Base-by-base conservation (phyloP, 35 echinoderm and acorn worm genomes). In the Nesometra sesokonis region DNA sequence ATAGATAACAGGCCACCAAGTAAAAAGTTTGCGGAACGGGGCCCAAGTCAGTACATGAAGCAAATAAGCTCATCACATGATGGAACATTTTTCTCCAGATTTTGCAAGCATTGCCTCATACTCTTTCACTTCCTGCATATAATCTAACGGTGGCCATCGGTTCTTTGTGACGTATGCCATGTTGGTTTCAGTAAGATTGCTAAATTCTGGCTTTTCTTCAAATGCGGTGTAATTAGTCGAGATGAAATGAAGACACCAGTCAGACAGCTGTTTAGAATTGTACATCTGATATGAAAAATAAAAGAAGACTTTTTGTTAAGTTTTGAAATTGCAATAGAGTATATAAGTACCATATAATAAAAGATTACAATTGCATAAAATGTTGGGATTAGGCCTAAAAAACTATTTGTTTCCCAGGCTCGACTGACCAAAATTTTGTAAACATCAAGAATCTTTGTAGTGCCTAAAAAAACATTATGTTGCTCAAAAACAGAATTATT, bases 191-290 rank as follows among this genome's bases (percentile, higher is more conserved):
- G 88, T 83, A 0, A 94, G 89, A 52, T 88, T 57, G 11, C 29
- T 77, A 37, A 94, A 94, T 35, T 94, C 93, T 32, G 81, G 7
- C 82, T 77, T 86, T 30, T 86, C 29, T 67, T 87, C 76, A 80
- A 91, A 90, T 0, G 89, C 93, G 13, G 88, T 76, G 82, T 91
- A 94, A 79, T 94, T 94, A 37, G 81, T 87, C 0, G 93, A 90
- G 57, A 94, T 91, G 82, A 94, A 94, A 77, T 91, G 88, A 19
- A 94, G 92, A 88, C 93, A 94, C 92, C 93, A 94, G 3, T 84
- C 52, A 13, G 88, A 36, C 21, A 94, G 89, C 77, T 94, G 93
- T 47, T 81, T 34, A 13, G 93, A 80, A 82, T 94, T 94, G 86
- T 94, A 83, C n/a, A 94, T 29, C 93, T 94, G 76, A 46, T 19